Conservation (phyloP, 1,140 invertebrate species). For the Neelides sp. region DNA sequence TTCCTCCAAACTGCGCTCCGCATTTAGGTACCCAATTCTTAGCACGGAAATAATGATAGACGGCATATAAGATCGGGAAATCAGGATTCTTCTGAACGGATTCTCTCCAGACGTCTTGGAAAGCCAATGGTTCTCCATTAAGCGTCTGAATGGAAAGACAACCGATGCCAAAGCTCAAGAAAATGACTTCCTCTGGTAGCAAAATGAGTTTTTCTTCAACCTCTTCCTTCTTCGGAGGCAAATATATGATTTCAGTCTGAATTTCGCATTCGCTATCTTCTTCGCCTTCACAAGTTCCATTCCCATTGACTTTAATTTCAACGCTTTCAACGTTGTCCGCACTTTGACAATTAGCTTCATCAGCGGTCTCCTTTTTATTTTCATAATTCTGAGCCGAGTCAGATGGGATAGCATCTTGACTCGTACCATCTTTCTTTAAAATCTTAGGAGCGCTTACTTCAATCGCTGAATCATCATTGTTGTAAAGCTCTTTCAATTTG, state of each 20-base stretch:
- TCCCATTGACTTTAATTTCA: background rate
- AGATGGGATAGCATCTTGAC: background rate
- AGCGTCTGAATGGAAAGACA: slow-evolving; percentile 19
- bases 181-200: slow-evolving; percentile 29
- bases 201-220: slow-evolving; percentile 25
- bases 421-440: no score
- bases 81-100: slow-evolving; percentile 17
- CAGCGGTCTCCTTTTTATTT: background rate
- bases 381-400: background rate
- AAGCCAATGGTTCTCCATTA: slow-evolving; percentile 9
- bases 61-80: slow-evolving; percentile 25
- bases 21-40: slow-evolving; percentile 30
- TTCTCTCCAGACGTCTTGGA: slow-evolving; percentile 15
- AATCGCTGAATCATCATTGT: no score
- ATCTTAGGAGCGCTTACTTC: no score
- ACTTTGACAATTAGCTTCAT: no score
- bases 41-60: slow-evolving; percentile 26
- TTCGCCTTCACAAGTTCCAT: no score
- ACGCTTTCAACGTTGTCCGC: no score
- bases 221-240: background rate
- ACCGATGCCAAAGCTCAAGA: slow-evolving; percentile 26
- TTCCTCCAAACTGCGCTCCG: slow-evolving; percentile 18
- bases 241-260: background rate
- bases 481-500: no score
- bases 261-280: background rate